A percentile compares a stretch with the other conserved stretches of the same genome.
Conservation (phyloP, 2,888 invertebrate genomes). For the Pterostichus niger region DNA sequence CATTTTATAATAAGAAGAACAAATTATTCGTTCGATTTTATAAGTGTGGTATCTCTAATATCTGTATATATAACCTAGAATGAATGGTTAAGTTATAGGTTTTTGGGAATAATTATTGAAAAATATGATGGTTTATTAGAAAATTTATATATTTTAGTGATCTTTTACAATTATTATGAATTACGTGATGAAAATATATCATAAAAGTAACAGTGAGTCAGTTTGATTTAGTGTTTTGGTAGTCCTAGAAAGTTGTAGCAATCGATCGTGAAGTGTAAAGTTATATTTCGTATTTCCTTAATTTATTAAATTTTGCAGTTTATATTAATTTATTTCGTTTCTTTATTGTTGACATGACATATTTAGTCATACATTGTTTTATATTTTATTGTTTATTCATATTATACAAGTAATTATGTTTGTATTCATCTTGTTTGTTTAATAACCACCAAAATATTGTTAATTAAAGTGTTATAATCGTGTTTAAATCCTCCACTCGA, state of each 20-base stretch:
- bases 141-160: conserved; percentile 5
- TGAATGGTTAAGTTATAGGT: conserved; percentile 6
- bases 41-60: conserved; percentile 1
- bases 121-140: neutral
- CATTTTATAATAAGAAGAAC: conserved; percentile 27
- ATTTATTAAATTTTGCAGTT: conserved; percentile 54
- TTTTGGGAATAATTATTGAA: neutral
- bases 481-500: neutral
- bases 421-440: conserved; percentile 6
- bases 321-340: conserved; percentile 53
- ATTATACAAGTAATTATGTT: conserved; percentile 26
- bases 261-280: conserved; percentile 63
- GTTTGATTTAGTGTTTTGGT: conserved; percentile 63
- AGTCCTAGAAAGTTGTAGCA: conserved; percentile 59
- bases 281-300: conserved; percentile 62
- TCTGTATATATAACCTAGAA: conserved; percentile 60
- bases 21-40: neutral
- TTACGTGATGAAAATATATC: neutral
- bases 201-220: conserved; percentile 11
- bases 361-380: neutral
- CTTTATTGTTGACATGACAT: conserved; percentile 15
- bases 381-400: conserved; percentile 16
- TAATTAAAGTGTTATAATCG: conserved; percentile 13
- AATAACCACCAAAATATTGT: conserved; percentile 43
- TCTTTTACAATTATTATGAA: neutral